A percentile compares a stretch with the other conserved stretches of the same genome.
Conservation (phyloP, 37 sponge, comb jelly and placozoan species). For the Diacarnus erythraeanus region DNA sequence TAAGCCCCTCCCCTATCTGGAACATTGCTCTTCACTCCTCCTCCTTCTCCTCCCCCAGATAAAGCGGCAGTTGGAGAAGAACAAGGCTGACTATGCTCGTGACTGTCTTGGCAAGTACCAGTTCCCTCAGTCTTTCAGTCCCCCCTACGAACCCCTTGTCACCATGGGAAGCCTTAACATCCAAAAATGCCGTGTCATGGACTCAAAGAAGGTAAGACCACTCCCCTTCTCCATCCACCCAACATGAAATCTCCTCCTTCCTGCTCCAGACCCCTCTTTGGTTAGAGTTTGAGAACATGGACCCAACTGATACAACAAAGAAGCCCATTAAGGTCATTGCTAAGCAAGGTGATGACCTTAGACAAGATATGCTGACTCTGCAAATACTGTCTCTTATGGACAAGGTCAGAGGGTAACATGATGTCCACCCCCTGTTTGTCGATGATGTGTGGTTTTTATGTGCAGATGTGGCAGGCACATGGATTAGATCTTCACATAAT, state of each 20-base stretch:
- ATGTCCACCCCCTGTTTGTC: no score
- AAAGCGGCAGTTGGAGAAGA: slow-evolving; percentile 51
- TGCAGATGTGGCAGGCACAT: slow-evolving; percentile 80
- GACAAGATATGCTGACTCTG: slow-evolving; percentile 96
- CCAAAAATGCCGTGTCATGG: slow-evolving; percentile 73
- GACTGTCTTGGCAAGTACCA: slow-evolving; percentile 33
- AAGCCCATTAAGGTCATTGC: slow-evolving; percentile 79
- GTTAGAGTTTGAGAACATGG: slow-evolving; percentile 86
- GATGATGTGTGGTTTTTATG: background rate
- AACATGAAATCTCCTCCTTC: background rate
- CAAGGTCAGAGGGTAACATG: slow-evolving; percentile 44
- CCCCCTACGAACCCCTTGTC: slow-evolving; percentile 68
- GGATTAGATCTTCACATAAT: slow-evolving; percentile 88
- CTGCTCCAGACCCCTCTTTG: slow-evolving; percentile 75
- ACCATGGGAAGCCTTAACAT: slow-evolving; percentile 59
- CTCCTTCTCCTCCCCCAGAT: slow-evolving; percentile 22
- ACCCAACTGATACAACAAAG: slow-evolving; percentile 42
- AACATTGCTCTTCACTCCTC: background rate
- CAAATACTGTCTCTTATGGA: slow-evolving; percentile 93
- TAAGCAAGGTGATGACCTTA: slow-evolving; percentile 90
- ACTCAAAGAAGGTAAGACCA: slow-evolving; percentile 85
- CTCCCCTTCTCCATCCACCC: background rate
- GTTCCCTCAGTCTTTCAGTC: slow-evolving; percentile 60
- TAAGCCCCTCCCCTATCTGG: slow-evolving; percentile 20
- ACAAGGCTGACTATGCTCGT: slow-evolving; percentile 47